Conservation (phyloP, 1,140 invertebrate species). For the Colletes gigas region DNA sequence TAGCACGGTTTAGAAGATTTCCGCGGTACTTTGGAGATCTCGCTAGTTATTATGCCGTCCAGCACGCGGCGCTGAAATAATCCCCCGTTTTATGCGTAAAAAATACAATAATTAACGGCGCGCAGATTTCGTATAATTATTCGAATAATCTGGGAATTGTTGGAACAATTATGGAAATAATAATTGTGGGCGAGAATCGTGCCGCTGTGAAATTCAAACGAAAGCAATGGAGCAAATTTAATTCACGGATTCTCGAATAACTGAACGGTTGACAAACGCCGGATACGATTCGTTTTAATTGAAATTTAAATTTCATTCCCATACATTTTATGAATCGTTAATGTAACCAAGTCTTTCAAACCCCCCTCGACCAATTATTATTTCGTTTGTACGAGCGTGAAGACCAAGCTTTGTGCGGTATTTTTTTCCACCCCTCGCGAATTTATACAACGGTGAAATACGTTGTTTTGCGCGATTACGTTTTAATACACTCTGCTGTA, state of each 20-base stretch:
- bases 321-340: conserved; percentile 6
- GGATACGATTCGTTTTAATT: conserved; percentile 3
- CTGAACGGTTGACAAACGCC: conserved; percentile 29
- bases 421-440: neutral
- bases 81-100: neutral
- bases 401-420: neutral
- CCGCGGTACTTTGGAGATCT: neutral
- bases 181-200: neutral
- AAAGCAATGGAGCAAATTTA: conserved; percentile 32
- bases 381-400: neutral
- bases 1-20: conserved; percentile 1
- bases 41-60: neutral
- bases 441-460: neutral
- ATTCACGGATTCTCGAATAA: conserved; percentile 30
- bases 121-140: conserved; percentile 6
- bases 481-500: neutral
- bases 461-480: neutral
- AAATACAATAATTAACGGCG: neutral
- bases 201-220: conserved; percentile 16
- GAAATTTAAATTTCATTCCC: conserved; percentile 17
- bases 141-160: conserved; percentile 16
- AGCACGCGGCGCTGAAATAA: neutral
- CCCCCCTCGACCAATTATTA: neutral
- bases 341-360: neutral
- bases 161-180: conserved; percentile 29